These are phyloP conservation scores for Netelia inedita DNA, from an alignment of 2,888 invertebrate species.

Conservation along the genomic window DNA sequence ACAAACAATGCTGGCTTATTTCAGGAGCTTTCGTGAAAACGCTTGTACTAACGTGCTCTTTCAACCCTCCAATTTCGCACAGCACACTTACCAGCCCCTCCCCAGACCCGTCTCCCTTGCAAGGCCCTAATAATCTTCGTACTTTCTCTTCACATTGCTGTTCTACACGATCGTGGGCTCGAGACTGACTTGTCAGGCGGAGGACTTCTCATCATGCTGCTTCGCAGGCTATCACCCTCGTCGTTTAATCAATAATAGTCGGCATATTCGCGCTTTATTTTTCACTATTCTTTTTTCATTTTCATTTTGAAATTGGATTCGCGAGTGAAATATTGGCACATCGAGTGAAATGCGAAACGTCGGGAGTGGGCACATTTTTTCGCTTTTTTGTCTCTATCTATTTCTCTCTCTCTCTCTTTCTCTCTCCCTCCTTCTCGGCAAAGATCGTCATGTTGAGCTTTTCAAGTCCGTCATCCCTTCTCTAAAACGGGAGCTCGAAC, in stretches of 20 bases:
- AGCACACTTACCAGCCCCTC: slow-evolving; percentile 63
- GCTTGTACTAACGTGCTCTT: slow-evolving; percentile 66
- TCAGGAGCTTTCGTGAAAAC: slow-evolving; percentile 71
- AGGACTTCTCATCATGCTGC: slow-evolving; percentile 19
- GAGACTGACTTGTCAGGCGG: slow-evolving; percentile 46
- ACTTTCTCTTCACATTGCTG: slow-evolving; percentile 69
- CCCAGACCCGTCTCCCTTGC: slow-evolving; percentile 56
- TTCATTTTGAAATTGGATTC: slow-evolving; percentile 39
- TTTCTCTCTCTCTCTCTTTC: not conserved
- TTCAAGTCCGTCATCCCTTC: slow-evolving; percentile 63
- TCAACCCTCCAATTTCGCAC: slow-evolving; percentile 64
- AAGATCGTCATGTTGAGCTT: slow-evolving; percentile 70
- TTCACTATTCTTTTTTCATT: slow-evolving; percentile 15
- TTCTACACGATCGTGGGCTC: slow-evolving; percentile 51
- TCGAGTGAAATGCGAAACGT: slow-evolving; percentile 14
- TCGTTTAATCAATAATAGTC: slow-evolving; percentile 35
- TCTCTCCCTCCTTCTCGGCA: slow-evolving; percentile 5
- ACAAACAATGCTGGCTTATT: slow-evolving; percentile 71
- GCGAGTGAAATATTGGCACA: slow-evolving; percentile 52
- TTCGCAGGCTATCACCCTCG: slow-evolving; percentile 25
- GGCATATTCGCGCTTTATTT: not conserved
- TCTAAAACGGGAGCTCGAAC: slow-evolving; percentile 63
- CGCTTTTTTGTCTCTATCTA: slow-evolving; percentile 19
- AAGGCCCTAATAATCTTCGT: slow-evolving; percentile 70
- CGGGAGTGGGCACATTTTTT: slow-evolving; percentile 24